Percentiles rank a stretch among this genome's conserved stretches.
phyloP scores from a whole-genome alignment of 2,888 invertebrate species.

The Thelaira solivaga region DNA sequence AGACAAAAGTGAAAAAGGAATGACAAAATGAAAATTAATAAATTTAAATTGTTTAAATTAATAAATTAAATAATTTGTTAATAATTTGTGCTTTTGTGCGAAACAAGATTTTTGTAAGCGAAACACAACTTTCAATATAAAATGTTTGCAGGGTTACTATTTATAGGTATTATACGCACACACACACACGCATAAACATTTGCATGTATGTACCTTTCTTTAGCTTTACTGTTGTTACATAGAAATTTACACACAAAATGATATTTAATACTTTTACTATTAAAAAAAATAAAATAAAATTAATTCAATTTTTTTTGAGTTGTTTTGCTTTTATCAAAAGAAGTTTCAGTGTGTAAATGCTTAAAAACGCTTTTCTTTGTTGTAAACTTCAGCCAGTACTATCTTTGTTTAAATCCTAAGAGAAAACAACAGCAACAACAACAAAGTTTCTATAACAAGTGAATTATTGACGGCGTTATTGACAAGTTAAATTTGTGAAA shows the following conservation, averaged over 20 bases:
- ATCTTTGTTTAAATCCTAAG: too few species aligned
- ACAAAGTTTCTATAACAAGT: neutral
- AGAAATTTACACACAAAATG: slow-evolving; percentile 3
- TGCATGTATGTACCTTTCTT: too few species aligned
- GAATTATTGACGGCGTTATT: neutral
- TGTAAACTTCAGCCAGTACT: neutral
- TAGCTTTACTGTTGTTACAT: neutral
- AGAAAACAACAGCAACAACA: too few species aligned
- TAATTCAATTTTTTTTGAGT: neutral
- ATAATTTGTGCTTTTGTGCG: too few species aligned
- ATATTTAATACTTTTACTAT: slow-evolving; percentile 14
- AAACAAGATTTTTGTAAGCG: too few species aligned
- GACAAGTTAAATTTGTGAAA: neutral
- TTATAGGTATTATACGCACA: neutral
- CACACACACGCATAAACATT: neutral
- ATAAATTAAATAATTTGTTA: too few species aligned
- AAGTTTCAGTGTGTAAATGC: slow-evolving; percentile 28
- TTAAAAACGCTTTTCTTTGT: slow-evolving; percentile 34
- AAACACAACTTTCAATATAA: too few species aligned
- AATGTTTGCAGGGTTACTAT: too few species aligned
- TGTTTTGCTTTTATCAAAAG: slow-evolving; percentile 2
- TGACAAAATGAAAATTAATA: too few species aligned
- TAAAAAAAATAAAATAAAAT: neutral
- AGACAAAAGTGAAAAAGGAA: too few species aligned
- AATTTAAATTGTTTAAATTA: too few species aligned